These are phyloP conservation scores for Leptarthrus brevirostris DNA, from an alignment of 2,888 invertebrate species.

Conservation along the genomic window DNA sequence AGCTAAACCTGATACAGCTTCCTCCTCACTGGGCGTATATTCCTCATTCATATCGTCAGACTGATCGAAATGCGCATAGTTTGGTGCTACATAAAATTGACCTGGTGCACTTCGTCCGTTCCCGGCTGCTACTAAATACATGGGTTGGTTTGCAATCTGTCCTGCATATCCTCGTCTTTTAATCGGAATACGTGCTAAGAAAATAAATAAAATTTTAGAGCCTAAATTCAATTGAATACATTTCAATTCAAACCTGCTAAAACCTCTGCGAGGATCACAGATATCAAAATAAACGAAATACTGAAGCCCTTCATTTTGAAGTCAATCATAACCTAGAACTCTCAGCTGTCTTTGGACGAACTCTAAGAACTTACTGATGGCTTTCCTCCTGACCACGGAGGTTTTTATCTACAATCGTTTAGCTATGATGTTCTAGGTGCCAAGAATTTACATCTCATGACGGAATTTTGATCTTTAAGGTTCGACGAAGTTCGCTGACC, in stretches of 20 bases:
- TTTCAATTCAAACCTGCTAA: slow-evolving; percentile 13
- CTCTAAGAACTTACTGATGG: slow-evolving; percentile 9
- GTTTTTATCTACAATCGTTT: slow-evolving; percentile 14
- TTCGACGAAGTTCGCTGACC: slow-evolving; percentile 16
- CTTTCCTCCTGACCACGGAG: not conserved
- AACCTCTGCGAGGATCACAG: slow-evolving; percentile 4
- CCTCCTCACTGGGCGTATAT: not conserved
- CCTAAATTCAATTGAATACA: not conserved
- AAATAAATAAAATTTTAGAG: not conserved
- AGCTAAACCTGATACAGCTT: not conserved
- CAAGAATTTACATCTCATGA: slow-evolving; percentile 3
- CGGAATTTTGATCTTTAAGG: not conserved
- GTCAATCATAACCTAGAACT: not conserved
- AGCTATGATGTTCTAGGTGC: not conserved
- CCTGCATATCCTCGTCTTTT: not conserved
- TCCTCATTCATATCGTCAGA: not conserved
- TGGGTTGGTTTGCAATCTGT: not conserved
- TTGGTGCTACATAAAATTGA: not conserved
- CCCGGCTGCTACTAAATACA: not conserved
- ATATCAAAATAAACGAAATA: not conserved
- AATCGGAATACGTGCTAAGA: not conserved
- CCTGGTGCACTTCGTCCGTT: not conserved
- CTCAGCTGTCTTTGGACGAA: slow-evolving; percentile 2
- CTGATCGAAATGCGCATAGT: not conserved
- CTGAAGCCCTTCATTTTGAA: slow-evolving; percentile 11